Evolutionary conservation across 2,113 vertebrate genomes (phyloP), one percentile per base, ranked within the genome.

Genomic region (Centropus bengalensis): DNA sequence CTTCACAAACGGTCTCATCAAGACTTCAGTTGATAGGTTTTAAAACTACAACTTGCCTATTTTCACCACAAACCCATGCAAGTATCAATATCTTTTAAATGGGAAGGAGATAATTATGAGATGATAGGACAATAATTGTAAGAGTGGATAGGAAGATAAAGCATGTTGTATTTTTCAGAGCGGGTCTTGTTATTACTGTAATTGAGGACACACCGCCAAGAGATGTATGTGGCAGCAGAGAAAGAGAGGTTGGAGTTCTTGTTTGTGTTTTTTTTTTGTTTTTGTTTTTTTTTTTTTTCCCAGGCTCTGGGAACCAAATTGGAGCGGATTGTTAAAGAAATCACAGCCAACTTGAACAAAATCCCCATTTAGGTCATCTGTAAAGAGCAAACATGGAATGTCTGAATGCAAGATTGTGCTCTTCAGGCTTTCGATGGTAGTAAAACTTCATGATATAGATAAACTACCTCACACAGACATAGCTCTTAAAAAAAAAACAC

Each of bases 301-400:
- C 75, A 86, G 58, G 40, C 82, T 80, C 64, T 66, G 71, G 59
- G 63, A 88, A 54, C 58, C 62, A 47, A 76, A 19, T 58, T 86
- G 58, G 45, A 86, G n/a, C 0, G 0, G 49, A 47, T 54, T 58
- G 82, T 80, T 92, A 42, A 33, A 89, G 86, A 92, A 5, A 78
- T 24, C 77, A 45, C 56, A 88, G 87, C 82, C 91, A 94, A 79
- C 54, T 92, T 62, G 84, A 79, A 89, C 62, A 82, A 94, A 93
- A 94, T 93, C 63, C n/a, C 67, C 73, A 22, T 94, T 96, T 93
- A 82, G 70, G 88, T 91, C 84, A 79, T 73, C 58, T 82, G 8
- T 89, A 71, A 85, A 68, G 54, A 87, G 54, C 44, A 87, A 93
- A 87, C 62, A 52, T 40, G 49, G 56, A 49, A 64, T 86, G 56